Percentiles rank a stretch among this genome's conserved stretches.
Conservation (phyloP, 1,140 invertebrate genomes). For the Anthonomus grandis region DNA sequence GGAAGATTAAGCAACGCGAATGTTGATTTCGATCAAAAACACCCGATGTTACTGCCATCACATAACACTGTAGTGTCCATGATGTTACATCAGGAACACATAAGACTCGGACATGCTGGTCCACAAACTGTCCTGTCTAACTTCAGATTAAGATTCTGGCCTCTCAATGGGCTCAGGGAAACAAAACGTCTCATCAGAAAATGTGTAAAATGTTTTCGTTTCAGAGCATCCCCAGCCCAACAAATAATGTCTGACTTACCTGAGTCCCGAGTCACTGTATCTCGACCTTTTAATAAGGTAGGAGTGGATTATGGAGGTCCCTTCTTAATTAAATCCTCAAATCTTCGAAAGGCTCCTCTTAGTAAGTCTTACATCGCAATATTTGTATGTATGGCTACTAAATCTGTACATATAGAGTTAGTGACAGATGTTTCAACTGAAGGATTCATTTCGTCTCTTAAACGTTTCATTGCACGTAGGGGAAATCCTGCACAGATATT, state of each 20-base stretch:
- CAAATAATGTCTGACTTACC: slow-evolving; percentile 25
- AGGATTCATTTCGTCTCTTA: slow-evolving; percentile 43
- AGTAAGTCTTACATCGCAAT: slow-evolving; percentile 46
- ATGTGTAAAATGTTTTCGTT: slow-evolving; percentile 20
- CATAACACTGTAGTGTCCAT: slow-evolving; percentile 11
- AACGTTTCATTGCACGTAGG: slow-evolving; percentile 47
- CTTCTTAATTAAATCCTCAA: slow-evolving; percentile 11
- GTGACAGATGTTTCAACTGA: slow-evolving; percentile 43
- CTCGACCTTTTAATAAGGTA: slow-evolving; percentile 4
- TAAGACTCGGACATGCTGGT: slow-evolving; percentile 17
- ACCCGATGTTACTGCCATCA: slow-evolving; percentile 21
- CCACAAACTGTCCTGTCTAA: slow-evolving; percentile 11
- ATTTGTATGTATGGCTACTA: slow-evolving; percentile 45
- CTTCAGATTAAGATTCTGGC: slow-evolving; percentile 22
- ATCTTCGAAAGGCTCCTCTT: slow-evolving; percentile 13
- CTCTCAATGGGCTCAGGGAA: slow-evolving; percentile 3
- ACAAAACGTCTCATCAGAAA: slow-evolving; percentile 14
- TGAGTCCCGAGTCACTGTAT: neutral
- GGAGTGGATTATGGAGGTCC: slow-evolving; percentile 29
- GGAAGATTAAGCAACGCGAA: slow-evolving; percentile 32
- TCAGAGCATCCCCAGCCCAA: neutral
- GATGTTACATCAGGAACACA: slow-evolving; percentile 17
- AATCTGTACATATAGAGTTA: slow-evolving; percentile 51
- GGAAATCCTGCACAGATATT: slow-evolving; percentile 25
- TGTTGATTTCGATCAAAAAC: slow-evolving; percentile 24